phyloP scores from a whole-genome alignment of 1,140 invertebrate species.

The Rhagoletis zephyria region DNA sequence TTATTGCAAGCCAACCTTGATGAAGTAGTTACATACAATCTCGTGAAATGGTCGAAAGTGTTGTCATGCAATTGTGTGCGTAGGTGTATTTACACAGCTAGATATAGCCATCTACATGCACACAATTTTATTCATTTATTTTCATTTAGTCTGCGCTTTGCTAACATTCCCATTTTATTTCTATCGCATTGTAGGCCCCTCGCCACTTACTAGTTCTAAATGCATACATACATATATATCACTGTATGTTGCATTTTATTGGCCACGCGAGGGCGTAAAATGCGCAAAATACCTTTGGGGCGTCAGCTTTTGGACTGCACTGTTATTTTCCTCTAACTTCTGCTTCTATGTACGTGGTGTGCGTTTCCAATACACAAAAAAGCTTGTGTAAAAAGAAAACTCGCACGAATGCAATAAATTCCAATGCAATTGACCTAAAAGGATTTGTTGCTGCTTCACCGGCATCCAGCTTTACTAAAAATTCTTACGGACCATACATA shows the following conservation, averaged over 20 bases:
- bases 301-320: not conserved
- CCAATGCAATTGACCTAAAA: slow-evolving; percentile 51
- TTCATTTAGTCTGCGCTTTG: slow-evolving; percentile 28
- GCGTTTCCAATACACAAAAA: slow-evolving; percentile 22
- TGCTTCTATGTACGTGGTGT: slow-evolving; percentile 7
- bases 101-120: not conserved
- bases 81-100: not conserved
- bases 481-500: too few species aligned
- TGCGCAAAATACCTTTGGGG: slow-evolving; percentile 37
- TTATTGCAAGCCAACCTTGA: not conserved
- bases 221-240: not conserved
- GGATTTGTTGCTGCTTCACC: slow-evolving; percentile 25
- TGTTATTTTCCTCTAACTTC: not conserved
- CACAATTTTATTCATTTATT: slow-evolving; percentile 12
- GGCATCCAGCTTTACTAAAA: slow-evolving; percentile 18
- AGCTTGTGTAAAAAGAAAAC: not conserved
- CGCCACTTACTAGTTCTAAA: not conserved
- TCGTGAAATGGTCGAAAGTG: not conserved
- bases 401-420: slow-evolving; percentile 39
- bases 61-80: not conserved
- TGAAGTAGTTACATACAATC: slow-evolving; percentile 12
- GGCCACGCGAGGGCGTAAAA: slow-evolving; percentile 16
- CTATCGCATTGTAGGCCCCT: not conserved
- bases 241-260: slow-evolving; percentile 44
- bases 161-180: slow-evolving; percentile 24